These are phyloP conservation scores for Brenthis ino DNA, from an alignment of 2,888 invertebrate genomes.

Conservation along the genomic window DNA sequence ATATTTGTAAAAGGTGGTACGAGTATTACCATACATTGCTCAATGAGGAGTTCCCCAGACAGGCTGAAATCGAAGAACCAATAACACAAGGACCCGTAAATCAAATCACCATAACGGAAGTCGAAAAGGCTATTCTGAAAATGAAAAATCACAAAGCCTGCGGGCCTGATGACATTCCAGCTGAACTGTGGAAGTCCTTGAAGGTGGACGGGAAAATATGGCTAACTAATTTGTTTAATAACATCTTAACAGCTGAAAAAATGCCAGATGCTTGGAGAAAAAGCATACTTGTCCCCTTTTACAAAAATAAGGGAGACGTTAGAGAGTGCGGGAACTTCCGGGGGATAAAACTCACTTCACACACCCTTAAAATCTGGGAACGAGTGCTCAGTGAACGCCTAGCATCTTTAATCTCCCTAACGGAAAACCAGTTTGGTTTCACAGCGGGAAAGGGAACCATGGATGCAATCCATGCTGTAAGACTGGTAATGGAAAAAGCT, in stretches of 20 bases:
- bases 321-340: neutral
- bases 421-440: constrained; percentile 6
- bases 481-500: neutral
- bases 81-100: no score
- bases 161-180: no score
- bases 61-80: no score
- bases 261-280: neutral
- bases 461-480: neutral
- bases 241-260: neutral
- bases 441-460: neutral
- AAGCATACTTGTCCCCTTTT: constrained; percentile 1
- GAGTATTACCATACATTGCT: no score
- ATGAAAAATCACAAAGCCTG: no score
- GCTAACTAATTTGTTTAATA: neutral
- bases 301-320: constrained; percentile 1
- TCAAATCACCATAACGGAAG: no score
- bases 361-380: constrained; percentile 10
- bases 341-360: neutral
- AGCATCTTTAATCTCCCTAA: neutral
- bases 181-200: no score
- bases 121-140: no score
- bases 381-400: neutral
- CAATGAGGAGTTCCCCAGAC: no score
- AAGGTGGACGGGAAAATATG: no score
- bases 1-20: no score